These are phyloP conservation scores for Polydrusus pterygomalis DNA, from an alignment of 2,888 invertebrate genomes.

Conservation along the genomic window DNA sequence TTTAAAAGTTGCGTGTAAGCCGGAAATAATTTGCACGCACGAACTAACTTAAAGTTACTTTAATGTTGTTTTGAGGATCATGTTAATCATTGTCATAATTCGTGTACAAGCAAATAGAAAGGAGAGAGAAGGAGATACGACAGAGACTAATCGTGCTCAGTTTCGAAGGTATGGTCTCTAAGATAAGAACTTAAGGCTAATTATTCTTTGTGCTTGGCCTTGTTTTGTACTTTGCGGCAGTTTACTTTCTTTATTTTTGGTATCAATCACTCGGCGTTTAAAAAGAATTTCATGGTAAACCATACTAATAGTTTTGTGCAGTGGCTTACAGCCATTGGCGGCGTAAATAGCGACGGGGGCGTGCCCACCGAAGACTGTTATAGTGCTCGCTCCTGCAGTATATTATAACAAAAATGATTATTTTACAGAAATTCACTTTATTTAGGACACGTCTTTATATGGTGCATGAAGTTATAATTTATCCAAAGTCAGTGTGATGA, in stretches of 20 bases:
- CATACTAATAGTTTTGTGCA: not conserved
- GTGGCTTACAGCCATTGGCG: too few species aligned
- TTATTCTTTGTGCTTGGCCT: constrained; percentile 15
- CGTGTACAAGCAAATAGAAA: constrained; percentile 33
- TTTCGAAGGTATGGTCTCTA: constrained; percentile 43
- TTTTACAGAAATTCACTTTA: too few species aligned
- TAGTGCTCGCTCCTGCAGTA: too few species aligned
- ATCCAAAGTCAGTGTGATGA: too few species aligned
- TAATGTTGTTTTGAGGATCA: constrained; percentile 36
- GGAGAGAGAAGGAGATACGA: constrained; percentile 13
- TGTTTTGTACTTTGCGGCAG: constrained; percentile 13
- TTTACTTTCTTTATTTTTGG: constrained; percentile 22
- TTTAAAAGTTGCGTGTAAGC: constrained; percentile 40
- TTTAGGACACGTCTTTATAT: too few species aligned
- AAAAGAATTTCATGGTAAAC: constrained; percentile 10
- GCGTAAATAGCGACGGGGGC: too few species aligned
- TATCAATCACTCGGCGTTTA: constrained; percentile 1
- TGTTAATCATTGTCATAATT: constrained; percentile 54
- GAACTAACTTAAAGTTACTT: constrained; percentile 43
- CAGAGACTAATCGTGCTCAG: constrained; percentile 40
- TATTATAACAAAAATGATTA: too few species aligned
- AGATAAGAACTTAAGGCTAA: constrained; percentile 23
- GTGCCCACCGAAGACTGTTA: too few species aligned
- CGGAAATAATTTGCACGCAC: constrained; percentile 31
- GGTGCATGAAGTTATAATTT: too few species aligned